A percentile compares a stretch with the other conserved stretches of the same genome.
Conservation (phyloP, 2,113 vertebrate genomes). For the Phalacrocorax pelagicus region DNA sequence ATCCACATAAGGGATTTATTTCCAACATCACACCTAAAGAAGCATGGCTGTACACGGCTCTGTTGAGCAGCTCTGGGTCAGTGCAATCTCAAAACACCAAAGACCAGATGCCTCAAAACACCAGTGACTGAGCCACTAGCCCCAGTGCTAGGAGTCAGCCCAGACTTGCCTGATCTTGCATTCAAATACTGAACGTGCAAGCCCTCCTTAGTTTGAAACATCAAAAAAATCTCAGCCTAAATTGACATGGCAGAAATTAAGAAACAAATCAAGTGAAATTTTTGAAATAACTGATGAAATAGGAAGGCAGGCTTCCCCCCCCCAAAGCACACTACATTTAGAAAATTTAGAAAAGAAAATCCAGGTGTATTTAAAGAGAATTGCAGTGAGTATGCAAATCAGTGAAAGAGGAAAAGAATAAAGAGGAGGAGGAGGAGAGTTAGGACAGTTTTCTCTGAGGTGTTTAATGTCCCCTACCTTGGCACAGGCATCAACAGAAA, state of each 20-base stretch:
- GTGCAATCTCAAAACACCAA: background rate
- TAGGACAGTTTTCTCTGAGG: background rate
- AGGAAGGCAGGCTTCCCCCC: background rate
- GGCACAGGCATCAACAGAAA: background rate
- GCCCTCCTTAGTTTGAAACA: background rate
- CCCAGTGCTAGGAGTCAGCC: rapidly evolving
- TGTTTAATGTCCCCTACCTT: background rate
- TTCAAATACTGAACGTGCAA: background rate
- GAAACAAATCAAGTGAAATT: background rate
- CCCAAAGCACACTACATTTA: background rate
- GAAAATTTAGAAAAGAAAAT: background rate
- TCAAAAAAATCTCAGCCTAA: background rate
- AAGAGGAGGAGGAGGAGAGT: background rate
- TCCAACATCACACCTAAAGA: background rate
- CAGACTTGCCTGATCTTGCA: background rate
- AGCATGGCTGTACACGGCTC: background rate
- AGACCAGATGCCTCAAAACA: background rate
- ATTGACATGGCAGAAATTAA: background rate
- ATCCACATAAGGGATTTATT: background rate
- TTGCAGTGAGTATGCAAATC: background rate
- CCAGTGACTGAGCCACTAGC: background rate
- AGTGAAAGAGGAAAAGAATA: background rate
- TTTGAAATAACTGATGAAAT: background rate
- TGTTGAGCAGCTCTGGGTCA: background rate
- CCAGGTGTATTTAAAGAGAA: background rate